A percentile compares a stretch with the other conserved stretches of the same genome.
These are phyloP conservation scores for Neolamprologus brichardi DNA, from an alignment of 2,113 vertebrate species.

Conservation along the genomic window DNA sequence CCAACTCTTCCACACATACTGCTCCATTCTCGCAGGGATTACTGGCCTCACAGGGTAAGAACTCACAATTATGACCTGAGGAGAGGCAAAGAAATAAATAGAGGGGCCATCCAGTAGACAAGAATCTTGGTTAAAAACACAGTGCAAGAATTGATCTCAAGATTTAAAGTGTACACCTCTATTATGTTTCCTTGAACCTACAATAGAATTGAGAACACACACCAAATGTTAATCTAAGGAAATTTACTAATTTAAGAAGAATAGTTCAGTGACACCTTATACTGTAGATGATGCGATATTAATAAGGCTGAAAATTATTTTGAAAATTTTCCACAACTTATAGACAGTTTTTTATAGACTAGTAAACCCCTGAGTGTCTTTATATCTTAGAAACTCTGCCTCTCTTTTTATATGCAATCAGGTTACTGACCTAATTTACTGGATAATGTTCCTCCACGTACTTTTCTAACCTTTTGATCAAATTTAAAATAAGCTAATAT, in stretches of 20 bases:
- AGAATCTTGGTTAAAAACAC: background rate
- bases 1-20: slow-evolving; percentile 70
- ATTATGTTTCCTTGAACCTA: background rate
- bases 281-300: background rate
- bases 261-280: background rate
- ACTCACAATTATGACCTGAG: slow-evolving; percentile 76
- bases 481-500: background rate
- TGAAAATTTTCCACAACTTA: background rate
- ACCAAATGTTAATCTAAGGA: background rate
- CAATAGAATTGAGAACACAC: background rate
- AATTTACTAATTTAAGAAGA: background rate
- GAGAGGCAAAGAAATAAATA: slow-evolving; percentile 26
- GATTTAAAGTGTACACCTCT: background rate
- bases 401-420: background rate
- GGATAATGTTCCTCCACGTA: background rate
- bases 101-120: background rate
- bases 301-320: background rate
- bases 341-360: background rate
- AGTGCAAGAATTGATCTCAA: background rate
- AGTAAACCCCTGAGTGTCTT: background rate
- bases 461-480: background rate
- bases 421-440: background rate
- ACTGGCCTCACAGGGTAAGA: slow-evolving; percentile 72
- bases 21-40: slow-evolving; percentile 77
- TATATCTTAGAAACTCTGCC: background rate